These are phyloP conservation scores for Phoxinus dragarum DNA, from an alignment of 2,797 vertebrate genomes.

Conservation along the genomic window DNA sequence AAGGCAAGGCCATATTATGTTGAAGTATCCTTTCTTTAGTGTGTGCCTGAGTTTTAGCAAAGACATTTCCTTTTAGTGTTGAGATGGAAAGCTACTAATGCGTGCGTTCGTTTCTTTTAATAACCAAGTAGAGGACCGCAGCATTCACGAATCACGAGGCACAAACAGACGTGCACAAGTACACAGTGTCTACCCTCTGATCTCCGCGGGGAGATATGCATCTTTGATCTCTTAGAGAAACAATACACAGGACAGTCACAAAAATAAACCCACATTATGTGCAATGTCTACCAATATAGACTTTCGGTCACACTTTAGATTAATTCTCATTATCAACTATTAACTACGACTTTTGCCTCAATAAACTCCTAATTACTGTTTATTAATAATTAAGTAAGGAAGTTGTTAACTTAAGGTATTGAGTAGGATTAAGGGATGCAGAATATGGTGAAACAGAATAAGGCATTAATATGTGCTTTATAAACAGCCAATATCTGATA, in stretches of 20 bases:
- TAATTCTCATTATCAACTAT: too few species aligned
- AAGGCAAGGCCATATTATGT: background rate
- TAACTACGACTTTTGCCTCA: too few species aligned
- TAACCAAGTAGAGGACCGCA: background rate
- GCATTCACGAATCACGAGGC: background rate
- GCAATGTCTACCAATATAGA: background rate
- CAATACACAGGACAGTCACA: background rate
- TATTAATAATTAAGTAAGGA: too few species aligned
- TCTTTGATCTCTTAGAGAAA: slow-evolving; percentile 16
- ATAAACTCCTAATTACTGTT: too few species aligned
- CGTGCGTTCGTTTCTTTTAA: background rate
- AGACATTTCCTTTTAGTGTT: background rate
- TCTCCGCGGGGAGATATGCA: background rate
- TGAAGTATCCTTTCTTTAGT: background rate
- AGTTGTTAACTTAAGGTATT: too few species aligned
- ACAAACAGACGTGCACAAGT: background rate
- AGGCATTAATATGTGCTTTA: too few species aligned
- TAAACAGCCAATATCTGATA: too few species aligned
- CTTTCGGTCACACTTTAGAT: too few species aligned
- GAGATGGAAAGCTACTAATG: slow-evolving; percentile 16
- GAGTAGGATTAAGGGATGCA: too few species aligned
- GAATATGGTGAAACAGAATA: too few species aligned
- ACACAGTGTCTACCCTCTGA: background rate
- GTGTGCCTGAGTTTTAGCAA: slow-evolving; percentile 1
- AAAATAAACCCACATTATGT: slow-evolving; percentile 5